phyloP scores from a whole-genome alignment of 2,797 vertebrate species.

The Neosalanx taihuensis region DNA sequence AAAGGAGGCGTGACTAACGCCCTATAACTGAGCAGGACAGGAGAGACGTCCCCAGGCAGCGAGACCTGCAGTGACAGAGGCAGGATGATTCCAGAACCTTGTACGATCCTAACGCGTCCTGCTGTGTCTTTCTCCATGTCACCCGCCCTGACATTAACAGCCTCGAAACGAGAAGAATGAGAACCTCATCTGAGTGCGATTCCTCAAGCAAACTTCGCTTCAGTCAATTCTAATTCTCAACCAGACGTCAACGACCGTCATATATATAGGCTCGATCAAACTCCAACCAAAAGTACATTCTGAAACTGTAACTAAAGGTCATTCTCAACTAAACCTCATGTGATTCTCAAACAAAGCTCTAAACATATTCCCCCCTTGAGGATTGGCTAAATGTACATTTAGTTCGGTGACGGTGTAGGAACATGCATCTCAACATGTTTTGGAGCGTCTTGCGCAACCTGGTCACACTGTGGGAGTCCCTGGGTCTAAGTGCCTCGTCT shows the following conservation, averaged over 20 bases:
- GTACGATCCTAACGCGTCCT: no score
- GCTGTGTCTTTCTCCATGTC: not conserved
- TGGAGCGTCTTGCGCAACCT: conserved; percentile 55
- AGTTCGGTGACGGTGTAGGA: conserved; percentile 31
- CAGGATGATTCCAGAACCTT: no score
- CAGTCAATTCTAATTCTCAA: not conserved
- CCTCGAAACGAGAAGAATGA: no score
- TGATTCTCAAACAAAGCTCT: not conserved
- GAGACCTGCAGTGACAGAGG: no score
- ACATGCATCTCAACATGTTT: conserved; percentile 58
- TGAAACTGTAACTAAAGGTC: not conserved
- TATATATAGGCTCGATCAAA: not conserved
- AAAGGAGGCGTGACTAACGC: not conserved
- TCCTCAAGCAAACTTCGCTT: not conserved
- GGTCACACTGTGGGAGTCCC: conserved; percentile 42
- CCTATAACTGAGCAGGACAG: not conserved
- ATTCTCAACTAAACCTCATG: not conserved
- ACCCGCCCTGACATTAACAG: no score
- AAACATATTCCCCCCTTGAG: conserved; percentile 1
- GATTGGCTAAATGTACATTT: conserved; percentile 42
- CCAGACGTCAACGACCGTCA: not conserved
- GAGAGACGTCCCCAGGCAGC: not conserved
- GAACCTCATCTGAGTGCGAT: not conserved
- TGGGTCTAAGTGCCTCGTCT: conserved; percentile 70
- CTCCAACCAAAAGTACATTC: not conserved